Percentiles rank a stretch among this genome's conserved stretches.
These are phyloP conservation scores for Tiliacea aurago DNA, from an alignment of 2,888 invertebrate species.

Conservation along the genomic window DNA sequence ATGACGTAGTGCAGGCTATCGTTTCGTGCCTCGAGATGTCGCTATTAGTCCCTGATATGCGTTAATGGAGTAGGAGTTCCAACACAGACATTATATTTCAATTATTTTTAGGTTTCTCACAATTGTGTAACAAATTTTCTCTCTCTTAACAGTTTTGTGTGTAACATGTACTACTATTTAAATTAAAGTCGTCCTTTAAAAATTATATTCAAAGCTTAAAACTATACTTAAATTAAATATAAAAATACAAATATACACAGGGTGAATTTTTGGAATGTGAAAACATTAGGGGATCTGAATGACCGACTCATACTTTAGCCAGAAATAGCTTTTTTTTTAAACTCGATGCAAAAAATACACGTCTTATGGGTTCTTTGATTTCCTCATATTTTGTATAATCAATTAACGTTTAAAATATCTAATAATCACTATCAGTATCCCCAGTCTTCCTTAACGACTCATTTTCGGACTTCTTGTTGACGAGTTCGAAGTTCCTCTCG, in stretches of 20 bases:
- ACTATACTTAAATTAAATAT: neutral
- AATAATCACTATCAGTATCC: constrained; percentile 38
- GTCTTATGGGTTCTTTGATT: neutral
- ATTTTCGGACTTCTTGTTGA: constrained; percentile 74
- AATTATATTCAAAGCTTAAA: neutral
- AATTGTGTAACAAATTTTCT: neutral
- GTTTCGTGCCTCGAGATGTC: too few relatives aligned
- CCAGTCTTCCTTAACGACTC: constrained; percentile 63
- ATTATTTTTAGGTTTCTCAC: neutral
- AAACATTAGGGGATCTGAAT: neutral
- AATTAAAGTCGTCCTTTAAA: neutral
- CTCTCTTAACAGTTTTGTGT: too few relatives aligned
- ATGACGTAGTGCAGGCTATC: too few relatives aligned
- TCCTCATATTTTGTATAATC: neutral
- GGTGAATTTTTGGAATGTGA: neutral
- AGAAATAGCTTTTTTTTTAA: neutral
- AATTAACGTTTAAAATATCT: neutral
- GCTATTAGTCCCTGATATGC: too few relatives aligned
- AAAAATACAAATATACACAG: neutral
- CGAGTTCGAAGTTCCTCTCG: constrained; percentile 85
- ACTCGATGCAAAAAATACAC: neutral
- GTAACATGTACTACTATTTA: neutral
- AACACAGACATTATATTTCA: too few relatives aligned
- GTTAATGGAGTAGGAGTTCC: too few relatives aligned
- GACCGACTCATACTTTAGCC: neutral